Evolutionary conservation across 2,888 invertebrate genomes (phyloP), one percentile per base, ranked within the genome.

Genomic region (Calephelis perditalis): DNA sequence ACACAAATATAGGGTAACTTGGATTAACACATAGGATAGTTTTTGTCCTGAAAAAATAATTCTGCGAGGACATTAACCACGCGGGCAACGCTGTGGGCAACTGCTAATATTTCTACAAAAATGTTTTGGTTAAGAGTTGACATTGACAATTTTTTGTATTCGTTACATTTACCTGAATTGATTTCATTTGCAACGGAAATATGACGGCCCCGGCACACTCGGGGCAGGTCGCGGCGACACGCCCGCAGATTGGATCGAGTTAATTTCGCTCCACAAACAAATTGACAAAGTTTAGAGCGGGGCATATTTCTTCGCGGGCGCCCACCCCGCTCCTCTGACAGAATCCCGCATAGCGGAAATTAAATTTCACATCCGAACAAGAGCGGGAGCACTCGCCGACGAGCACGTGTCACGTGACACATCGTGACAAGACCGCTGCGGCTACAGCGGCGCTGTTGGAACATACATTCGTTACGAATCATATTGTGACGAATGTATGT

Each of bases 231-330:
- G 83, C 74, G 73, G 78, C 73, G 68, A 71, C 70, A 69, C 74
- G 79, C 82, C 82, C 85, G 79, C 86, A 88, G 90, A 89, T 89
- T 87, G 86, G 89, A 89, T 89, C 89, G 86, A 90, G 90, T 89
- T 90, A 90, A 90, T 90, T 89, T 90, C 85, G 81, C 87, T 87
- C 86, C 86, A 89, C 89, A 90, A 90, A 90, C 88, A 90, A 89
- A 90, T 90, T 90, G 90, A 89, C 89, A 90, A 90, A 90, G 89
- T 90, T 90, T 87, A 87, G 82, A 89, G 84, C 87, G 86, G 84
- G 82, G 86, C 87, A 89, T 88, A 90, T 89, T 89, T 90, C 88
- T 90, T 88, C 84, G 78, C 80, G 78, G 74, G 69, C 69, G 64
- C 71, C 71, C 72, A 68, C 72, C 73, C 76, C 73, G 74, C 67